Conservation (phyloP, 2,113 vertebrate genomes). For the Labrus mixtus region DNA sequence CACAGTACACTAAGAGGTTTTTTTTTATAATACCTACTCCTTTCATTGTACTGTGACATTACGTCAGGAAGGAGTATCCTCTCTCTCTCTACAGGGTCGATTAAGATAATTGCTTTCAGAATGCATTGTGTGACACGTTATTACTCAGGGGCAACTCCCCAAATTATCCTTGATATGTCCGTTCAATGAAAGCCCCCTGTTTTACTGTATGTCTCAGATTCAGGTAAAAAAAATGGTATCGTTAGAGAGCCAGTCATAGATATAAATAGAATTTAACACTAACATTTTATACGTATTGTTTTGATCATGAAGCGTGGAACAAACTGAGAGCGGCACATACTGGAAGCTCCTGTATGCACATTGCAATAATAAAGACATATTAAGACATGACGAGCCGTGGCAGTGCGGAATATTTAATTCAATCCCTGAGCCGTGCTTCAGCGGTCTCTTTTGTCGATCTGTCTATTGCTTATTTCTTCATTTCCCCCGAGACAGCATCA, state of each 20-base stretch:
- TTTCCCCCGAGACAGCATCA: slow-evolving; percentile 37
- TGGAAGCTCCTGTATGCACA: neutral
- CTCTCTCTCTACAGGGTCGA: too few relatives aligned
- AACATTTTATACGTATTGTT: too few relatives aligned
- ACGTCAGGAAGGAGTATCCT: too few relatives aligned
- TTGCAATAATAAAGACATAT: slow-evolving; percentile 33
- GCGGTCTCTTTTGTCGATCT: slow-evolving; percentile 16
- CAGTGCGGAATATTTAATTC: slow-evolving; percentile 30
- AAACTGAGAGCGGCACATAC: neutral
- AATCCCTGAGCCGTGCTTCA: neutral
- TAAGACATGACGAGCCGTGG: slow-evolving; percentile 7
- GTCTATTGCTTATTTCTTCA: slow-evolving; percentile 34
- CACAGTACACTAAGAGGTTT: too few relatives aligned
- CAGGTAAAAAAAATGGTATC: slow-evolving; percentile 9
- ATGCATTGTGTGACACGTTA: slow-evolving; percentile 17
- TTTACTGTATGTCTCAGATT: slow-evolving; percentile 3
- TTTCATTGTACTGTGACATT: too few relatives aligned
- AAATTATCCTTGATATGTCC: slow-evolving; percentile 22
- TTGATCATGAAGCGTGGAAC: too few relatives aligned
- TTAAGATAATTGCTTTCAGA: too few relatives aligned
- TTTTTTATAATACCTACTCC: too few relatives aligned
- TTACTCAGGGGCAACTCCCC: slow-evolving; percentile 21
- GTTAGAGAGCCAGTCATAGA: neutral
- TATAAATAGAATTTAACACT: too few relatives aligned
- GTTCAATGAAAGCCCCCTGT: slow-evolving; percentile 9